These are phyloP conservation scores for Daubentonia madagascariensis DNA, from an alignment of 2,113 vertebrate genomes.

Conservation along the genomic window DNA sequence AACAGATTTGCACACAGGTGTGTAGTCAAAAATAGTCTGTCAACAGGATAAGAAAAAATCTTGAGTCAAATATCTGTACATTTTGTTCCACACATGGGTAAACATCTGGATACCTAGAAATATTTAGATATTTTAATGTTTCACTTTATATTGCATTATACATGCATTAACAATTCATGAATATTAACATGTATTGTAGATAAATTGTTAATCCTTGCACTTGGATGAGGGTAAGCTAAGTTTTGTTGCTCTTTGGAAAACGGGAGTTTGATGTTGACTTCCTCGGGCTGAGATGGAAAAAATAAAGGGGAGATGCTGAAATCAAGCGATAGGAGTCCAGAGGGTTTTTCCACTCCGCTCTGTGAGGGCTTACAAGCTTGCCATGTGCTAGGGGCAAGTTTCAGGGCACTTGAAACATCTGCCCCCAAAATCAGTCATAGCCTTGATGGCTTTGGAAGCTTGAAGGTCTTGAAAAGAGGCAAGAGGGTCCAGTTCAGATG, in stretches of 20 bases:
- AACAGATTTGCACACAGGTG: conserved; percentile 52
- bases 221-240: background rate
- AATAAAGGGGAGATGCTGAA: background rate
- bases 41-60: background rate
- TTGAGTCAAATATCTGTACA: background rate
- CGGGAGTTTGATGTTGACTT: background rate
- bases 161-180: background rate
- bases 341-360: background rate
- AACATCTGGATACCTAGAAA: conserved; percentile 23
- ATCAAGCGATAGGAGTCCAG: background rate
- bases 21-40: conserved; percentile 44
- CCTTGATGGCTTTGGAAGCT: background rate
- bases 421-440: background rate
- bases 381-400: accelerated
- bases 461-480: background rate
- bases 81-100: background rate
- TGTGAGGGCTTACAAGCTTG: background rate
- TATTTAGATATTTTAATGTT: background rate
- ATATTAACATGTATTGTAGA: background rate
- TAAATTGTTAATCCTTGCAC: background rate
- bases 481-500: background rate
- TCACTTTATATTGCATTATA: background rate
- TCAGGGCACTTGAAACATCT: background rate
- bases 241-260: background rate
- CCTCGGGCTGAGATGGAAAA: background rate